Base-by-base conservation (phyloP, 2,113 vertebrate genomes). In the Suncus etruscus region DNA sequence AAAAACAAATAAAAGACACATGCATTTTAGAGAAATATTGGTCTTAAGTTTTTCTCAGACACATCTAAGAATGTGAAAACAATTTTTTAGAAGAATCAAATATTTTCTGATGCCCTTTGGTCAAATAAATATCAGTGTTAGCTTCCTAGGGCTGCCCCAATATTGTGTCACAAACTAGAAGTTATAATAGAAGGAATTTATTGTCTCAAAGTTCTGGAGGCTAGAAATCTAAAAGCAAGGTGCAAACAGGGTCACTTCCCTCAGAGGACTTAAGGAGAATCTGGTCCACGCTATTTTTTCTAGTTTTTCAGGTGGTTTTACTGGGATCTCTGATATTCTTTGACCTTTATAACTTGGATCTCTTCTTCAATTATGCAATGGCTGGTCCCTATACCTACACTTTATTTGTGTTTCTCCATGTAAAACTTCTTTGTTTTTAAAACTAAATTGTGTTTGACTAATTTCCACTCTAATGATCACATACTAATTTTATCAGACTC, bases 301-400 rank as follows among this genome's bases (percentile, higher is more conserved):
- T 16, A 20, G 3, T 18, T 74, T 18, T 74, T 47, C 22, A 66
- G 6, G 3, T 74, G 7, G 10, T 31, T 83, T 83, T 77, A 14
- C 29, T 83, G n/a, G 2, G 12, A 16, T 66, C 4, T 77, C 39
- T 79, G 45, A 20, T 48, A 18, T 27, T 79, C 66, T 66, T 68
- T n/a, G 3, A 0, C 16, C 65, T 39, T 4, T 0, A n/a, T 50
- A 4, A 48, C 22, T 15, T 22, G 2, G 2, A 47, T 11, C 2
- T 58, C 24, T 76, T 73, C 3, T 24, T 85, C 73, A 4, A 31
- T n/a, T 54, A 27, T n/a, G 54, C 54, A 14, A 32, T 48, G 16
- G 9, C 61, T 58, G 72, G 5, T 16, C 0, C 20, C 8, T 72
- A 0, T 18, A 12, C 20, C 8, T 65, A 0, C 12, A 12, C 11